A percentile compares a stretch with the other conserved stretches of the same genome.
These are phyloP conservation scores for Berghia stephanieae DNA, from an alignment of 1,140 invertebrate genomes.

Conservation along the genomic window DNA sequence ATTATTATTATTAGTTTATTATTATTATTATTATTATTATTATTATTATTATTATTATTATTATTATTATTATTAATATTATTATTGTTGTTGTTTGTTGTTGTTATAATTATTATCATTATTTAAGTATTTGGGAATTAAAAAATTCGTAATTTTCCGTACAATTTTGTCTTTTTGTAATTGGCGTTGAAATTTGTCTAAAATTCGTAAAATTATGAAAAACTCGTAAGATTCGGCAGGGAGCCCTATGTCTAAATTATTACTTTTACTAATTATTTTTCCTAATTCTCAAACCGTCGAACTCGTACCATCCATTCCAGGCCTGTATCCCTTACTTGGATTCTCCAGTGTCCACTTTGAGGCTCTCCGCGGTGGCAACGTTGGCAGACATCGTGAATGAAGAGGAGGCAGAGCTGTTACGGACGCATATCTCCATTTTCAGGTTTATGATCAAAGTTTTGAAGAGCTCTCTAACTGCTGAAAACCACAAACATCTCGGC, in stretches of 20 bases:
- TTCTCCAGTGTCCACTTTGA: not conserved
- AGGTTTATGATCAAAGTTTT: conserved; percentile 26
- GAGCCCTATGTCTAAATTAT: too few relatives aligned
- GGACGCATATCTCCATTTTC: not conserved
- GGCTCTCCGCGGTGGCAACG: not conserved
- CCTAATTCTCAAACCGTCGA: too few relatives aligned
- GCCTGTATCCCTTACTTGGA: conserved; percentile 16
- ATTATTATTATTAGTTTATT: not conserved
- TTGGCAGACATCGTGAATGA: conserved; percentile 32
- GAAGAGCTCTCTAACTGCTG: conserved; percentile 3
- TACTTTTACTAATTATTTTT: too few relatives aligned
- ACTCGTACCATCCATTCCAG: too few relatives aligned
- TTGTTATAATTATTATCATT: not conserved
- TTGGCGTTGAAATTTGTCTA: too few relatives aligned
- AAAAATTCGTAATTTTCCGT: not conserved
- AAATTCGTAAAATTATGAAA: too few relatives aligned
- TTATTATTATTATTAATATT: conserved; percentile 3
- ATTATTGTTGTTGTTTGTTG: not conserved
- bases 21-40: not conserved
- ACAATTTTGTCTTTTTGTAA: not conserved
- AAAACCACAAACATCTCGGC: conserved; percentile 16
- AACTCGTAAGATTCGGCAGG: too few relatives aligned
- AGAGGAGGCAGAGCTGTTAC: conserved; percentile 23
- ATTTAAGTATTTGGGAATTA: not conserved
- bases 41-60: not conserved